Percentiles rank a stretch among this genome's conserved stretches.
Conservation (phyloP, 2,113 vertebrate genomes). For the Thalassarche chlororhynchos region DNA sequence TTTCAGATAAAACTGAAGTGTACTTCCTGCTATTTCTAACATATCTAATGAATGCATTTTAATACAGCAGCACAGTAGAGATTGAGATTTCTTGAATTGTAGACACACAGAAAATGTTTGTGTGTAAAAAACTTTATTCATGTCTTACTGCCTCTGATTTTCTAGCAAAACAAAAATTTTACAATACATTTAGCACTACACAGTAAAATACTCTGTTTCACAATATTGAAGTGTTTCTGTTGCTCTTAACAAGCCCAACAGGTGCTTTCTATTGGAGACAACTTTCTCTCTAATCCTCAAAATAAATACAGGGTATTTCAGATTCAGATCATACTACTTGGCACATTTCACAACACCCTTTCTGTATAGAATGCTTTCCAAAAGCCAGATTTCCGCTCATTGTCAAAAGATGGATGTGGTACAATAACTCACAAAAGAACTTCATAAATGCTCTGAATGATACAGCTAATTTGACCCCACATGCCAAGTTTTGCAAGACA, state of each 20-base stretch:
- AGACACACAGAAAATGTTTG: not conserved
- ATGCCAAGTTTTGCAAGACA: not conserved
- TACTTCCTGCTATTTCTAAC: slow-evolving; percentile 42
- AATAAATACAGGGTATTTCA: not conserved
- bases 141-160: not conserved
- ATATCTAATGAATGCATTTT: slow-evolving; percentile 46
- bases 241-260: not conserved
- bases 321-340: not conserved
- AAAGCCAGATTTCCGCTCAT: not conserved
- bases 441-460: not conserved
- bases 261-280: not conserved
- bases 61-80: slow-evolving; percentile 15
- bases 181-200: not conserved
- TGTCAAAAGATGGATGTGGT: not conserved
- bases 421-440: not conserved
- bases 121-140: not conserved
- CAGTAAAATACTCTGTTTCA: not conserved
- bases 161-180: not conserved
- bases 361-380: not conserved
- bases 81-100: not conserved
- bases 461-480: not conserved
- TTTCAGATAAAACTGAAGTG: slow-evolving; percentile 44
- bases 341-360: not conserved
- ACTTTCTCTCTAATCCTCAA: not conserved
- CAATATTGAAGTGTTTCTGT: not conserved